Percentiles rank a stretch among this genome's conserved stretches.
These are phyloP conservation scores for Pammene aurita DNA, from an alignment of 2,888 invertebrate genomes.

Conservation along the genomic window DNA sequence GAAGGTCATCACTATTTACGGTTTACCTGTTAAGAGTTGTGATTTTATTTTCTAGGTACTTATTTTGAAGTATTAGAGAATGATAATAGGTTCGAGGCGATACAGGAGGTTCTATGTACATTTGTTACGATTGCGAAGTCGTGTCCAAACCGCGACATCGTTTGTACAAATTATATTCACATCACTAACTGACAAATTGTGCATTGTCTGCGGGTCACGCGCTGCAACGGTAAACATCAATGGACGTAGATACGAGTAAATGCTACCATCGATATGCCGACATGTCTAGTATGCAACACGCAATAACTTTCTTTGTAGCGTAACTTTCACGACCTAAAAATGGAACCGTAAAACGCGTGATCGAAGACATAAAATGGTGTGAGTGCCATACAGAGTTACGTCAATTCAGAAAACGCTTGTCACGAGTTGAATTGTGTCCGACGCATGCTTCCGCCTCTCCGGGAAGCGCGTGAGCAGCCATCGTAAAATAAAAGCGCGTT, in stretches of 20 bases:
- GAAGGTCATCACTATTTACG: no score
- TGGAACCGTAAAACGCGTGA: constrained; percentile 37
- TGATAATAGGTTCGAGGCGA: no score
- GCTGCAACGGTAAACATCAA: constrained; percentile 61
- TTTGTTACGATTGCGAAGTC: constrained; percentile 17
- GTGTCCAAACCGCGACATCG: constrained; percentile 25
- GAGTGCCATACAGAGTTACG: constrained; percentile 43
- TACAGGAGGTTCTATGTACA: no score
- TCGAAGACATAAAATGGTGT: constrained; percentile 52
- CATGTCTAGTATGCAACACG: constrained; percentile 49
- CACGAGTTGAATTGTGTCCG: constrained; percentile 65
- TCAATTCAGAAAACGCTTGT: constrained; percentile 52
- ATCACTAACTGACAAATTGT: constrained; percentile 46
- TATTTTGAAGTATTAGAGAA: no score
- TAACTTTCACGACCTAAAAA: constrained; percentile 63
- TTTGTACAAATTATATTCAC: constrained; percentile 49
- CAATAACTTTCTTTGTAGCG: constrained; percentile 68
- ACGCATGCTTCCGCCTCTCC: constrained; percentile 60
- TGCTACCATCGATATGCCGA: constrained; percentile 52
- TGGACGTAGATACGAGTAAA: constrained; percentile 56
- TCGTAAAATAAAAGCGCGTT: constrained; percentile 56
- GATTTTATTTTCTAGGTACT: no score
- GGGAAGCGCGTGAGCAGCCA: constrained; percentile 57
- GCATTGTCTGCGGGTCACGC: constrained; percentile 64
- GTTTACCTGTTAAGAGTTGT: no score